Base-by-base conservation (phyloP, 2,797 vertebrate species). In the Potorous gilbertii region DNA sequence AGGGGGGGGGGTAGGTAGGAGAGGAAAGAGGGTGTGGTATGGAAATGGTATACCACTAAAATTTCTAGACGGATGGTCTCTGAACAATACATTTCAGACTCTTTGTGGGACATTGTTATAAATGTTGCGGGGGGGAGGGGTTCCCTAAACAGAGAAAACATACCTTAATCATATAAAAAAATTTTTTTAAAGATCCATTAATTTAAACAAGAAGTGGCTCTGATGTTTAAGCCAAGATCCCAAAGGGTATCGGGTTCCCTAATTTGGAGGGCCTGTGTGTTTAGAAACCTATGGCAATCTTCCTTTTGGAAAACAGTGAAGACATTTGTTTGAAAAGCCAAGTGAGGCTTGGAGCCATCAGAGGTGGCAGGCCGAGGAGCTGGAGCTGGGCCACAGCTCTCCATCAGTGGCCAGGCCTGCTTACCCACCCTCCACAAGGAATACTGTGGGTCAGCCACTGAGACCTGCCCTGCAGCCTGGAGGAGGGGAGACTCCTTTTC, bases 181-280 rank as follows among this genome's bases (percentile, higher is more conserved):
- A 94, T 95, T 1, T 46, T 24, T 50, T 46, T 11, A 10, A 50
- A 27, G 74, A 9, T 28, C 40, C 3, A 94, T 62, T 93, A 81
- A 98, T 93, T 97, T 92, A 96, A 97, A 50, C 54, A 97, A 95
- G 3, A 97, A 0, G 5, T 34, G 55, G 62, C 97, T 98, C 96
- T 98, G 97, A 98, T 98, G 96, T 97, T 95, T 1, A 95, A 93
- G 97, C 96, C 97, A 97, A 97, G 95, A 95, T 96, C 97, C 97
- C 96, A 46, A 90, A 97, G 56, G 46, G 24, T 90, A 96, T 97
- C 91, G 2, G 46, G 92, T 98, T 98, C 93, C 97, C 91, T 95
- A 74, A 56, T 93, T 97, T 93, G 94, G 96, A 97, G 95, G 52
- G 96, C 92, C 18, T 28, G 96, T 62, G 94, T 90, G 56, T 96